phyloP scores from a whole-genome alignment of 1,140 invertebrate genomes.

The Parasteatoda tepidariorum region DNA sequence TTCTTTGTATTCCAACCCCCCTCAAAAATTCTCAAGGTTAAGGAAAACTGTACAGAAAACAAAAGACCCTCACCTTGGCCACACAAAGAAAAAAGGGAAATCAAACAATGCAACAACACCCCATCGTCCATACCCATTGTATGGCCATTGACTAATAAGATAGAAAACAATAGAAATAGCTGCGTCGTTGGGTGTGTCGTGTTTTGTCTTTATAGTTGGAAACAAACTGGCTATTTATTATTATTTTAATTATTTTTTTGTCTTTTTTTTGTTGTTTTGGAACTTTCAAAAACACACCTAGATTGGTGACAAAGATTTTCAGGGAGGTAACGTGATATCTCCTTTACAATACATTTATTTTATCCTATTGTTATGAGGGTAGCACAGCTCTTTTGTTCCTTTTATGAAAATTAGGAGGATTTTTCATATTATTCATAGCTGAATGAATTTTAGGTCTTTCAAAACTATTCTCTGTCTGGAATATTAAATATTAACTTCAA shows the following conservation, averaged over 20 bases:
- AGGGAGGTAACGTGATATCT: neutral
- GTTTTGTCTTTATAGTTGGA: neutral
- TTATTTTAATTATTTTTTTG: neutral
- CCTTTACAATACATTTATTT: no score
- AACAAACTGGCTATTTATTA: neutral
- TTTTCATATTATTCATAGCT: no score
- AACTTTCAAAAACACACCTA: neutral
- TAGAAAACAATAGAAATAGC: conserved; percentile 16
- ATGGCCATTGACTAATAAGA: conserved; percentile 17
- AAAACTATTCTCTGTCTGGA: no score
- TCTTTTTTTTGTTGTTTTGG: conserved; percentile 28
- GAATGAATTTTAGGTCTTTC: no score
- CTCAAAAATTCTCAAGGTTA: conserved; percentile 37
- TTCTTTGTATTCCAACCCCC: neutral
- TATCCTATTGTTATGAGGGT: no score
- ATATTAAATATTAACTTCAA: no score
- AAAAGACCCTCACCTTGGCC: conserved; percentile 46
- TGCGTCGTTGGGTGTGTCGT: conserved; percentile 45
- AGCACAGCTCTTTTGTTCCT: no score
- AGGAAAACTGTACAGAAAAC: conserved; percentile 13
- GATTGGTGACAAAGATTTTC: conserved; percentile 2
- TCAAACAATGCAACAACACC: neutral
- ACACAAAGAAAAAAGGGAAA: neutral
- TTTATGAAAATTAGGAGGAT: no score
- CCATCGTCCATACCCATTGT: neutral